Base-by-base conservation (phyloP, 1,140 invertebrate genomes). In the Platyscapa corneri region DNA sequence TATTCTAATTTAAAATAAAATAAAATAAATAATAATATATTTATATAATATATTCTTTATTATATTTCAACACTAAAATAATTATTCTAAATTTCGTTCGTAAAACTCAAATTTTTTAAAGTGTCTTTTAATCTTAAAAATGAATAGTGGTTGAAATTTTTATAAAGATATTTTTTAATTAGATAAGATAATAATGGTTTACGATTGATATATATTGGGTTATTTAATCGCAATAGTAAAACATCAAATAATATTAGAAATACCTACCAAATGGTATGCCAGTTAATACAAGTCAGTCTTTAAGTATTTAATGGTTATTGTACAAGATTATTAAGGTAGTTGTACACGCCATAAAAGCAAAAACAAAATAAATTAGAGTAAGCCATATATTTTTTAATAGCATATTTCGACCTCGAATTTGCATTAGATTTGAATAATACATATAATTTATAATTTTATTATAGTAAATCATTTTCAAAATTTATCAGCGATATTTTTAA, bases 251-350 rank as follows among this genome's bases (percentile, higher is more conserved):
- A 34, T 5, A 27, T 53, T 8, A 34, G 20, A 34, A 72, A 12
- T 30, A 49, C 42, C n/a, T 65, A 65, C 37, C 6, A 27, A 60
- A 27, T 3, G 16, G 5, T 18, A 27, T 8, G 27, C 27, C n/a
- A n/a, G n/a, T n/a, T n/a, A n/a, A n/a, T n/a, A 39, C 16, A 81
- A 70, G 39, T 34, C n/a, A 14, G 79, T 32, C 16, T 60, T 42
- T 60, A 60, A 82, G 16, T 49, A 60, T 20, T 12, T 75, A 74
- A 82, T 74, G 74, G 46, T 49, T 75, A n/a, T 34, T 23, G 27
- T 75, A 75, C 34, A 82, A 32, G 70, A 16, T 64, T 80, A 5
- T 12, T 53, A 6, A 39, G 39, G 12, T 46, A 18, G 27, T 46
- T 53, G 7, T 10, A 46, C 16, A 46, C 12, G 32, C 23, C 27